These are phyloP conservation scores for Rhynchophorus ferrugineus DNA, from an alignment of 1,140 invertebrate genomes.

Conservation along the genomic window DNA sequence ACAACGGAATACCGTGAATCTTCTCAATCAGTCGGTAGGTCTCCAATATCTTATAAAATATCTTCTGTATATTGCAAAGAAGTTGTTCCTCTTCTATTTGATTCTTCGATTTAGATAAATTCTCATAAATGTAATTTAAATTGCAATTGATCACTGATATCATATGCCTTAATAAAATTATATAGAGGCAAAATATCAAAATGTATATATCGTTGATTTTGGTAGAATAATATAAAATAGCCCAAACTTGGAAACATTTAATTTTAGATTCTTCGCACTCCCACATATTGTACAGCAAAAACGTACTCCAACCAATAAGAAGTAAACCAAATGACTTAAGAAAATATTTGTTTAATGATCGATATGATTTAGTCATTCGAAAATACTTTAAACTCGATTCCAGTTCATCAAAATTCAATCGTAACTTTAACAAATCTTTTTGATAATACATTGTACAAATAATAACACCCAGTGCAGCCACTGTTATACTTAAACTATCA, in stretches of 20 bases:
- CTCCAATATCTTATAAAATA: neutral
- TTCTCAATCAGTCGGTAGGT: neutral
- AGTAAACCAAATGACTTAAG: neutral
- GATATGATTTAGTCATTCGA: neutral
- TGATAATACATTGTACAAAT: neutral
- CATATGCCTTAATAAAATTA: neutral
- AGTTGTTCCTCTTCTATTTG: neutral
- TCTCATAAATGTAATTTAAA: neutral
- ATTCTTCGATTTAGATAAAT: neutral
- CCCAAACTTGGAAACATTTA: neutral
- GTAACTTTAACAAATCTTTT: neutral
- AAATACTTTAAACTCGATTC: neutral
- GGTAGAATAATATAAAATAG: neutral
- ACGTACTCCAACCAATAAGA: neutral
- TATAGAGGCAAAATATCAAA: neutral
- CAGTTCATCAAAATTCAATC: neutral
- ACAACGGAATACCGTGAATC: neutral
- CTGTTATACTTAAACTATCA: neutral
- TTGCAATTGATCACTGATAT: neutral
- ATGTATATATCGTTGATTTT: conserved; percentile 2
- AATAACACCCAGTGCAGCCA: neutral
- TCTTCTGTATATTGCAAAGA: neutral
- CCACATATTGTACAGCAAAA: neutral
- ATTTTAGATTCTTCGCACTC: neutral
- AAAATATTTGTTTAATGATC: neutral